Base-by-base conservation (phyloP, 2,888 invertebrate genomes). In the Acrocyrtus sp. region DNA sequence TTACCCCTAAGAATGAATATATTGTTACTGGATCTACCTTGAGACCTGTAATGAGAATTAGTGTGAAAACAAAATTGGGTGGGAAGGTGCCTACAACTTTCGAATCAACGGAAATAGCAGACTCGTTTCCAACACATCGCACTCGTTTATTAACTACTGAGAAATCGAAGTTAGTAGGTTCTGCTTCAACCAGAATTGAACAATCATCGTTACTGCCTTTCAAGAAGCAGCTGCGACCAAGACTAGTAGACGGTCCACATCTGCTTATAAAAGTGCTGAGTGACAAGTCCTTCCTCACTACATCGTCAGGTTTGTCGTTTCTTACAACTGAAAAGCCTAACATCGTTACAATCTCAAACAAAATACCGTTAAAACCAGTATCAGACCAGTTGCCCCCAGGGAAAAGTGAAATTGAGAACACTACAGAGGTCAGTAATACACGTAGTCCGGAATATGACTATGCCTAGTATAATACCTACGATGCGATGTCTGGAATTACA, bases 391-490 rank as follows among this genome's bases (percentile, higher is more conserved):
- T n/a, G 19, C 4, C n/a, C n/a, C n/a, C n/a, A 47, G 27, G 17
- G 17, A 51, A 51, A 12, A 54, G 45, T 39, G 19, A 41, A 12
- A 51, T 4, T 22, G 26, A 8, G 3, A 17, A 1, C 24, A 34
- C 17, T 26, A 62, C 62, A 24, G 67, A 73, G 22, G 65, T 58
- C 27, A 72, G 29, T 47, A 54, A 56, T 5, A 78, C 78, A 12
- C 66, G 70, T 74, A 78, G 74, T 45, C 78, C 81, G 1, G 81
- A 81, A 50, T 81, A 81, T 47, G 81, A 81, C 53, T 81, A 81
- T 54, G 73, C 75, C 17, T 81, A 81, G 54, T 81, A 79, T 48
- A 80, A 81, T 45, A 72, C 76, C 21, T 79, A 81, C 26, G 73
- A 76, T 41, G 78, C 76, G 24, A 21, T 62, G n/a, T n/a, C n/a